Base-by-base conservation (phyloP, 1,140 invertebrate genomes). In the Cydia pomonella region DNA sequence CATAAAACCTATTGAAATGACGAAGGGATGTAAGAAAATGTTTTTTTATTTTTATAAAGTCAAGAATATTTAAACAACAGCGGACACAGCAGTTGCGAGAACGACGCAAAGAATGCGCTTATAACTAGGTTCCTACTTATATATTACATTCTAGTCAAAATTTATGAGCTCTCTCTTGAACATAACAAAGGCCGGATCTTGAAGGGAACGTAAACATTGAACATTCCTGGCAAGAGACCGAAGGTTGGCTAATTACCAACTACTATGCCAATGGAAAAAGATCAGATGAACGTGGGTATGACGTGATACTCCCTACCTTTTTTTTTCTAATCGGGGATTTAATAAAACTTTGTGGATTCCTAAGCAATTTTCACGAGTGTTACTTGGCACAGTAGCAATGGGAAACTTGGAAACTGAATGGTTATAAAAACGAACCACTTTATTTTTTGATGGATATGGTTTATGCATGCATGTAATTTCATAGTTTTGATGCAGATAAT, bases 121-220 rank as follows among this genome's bases (percentile, higher is more conserved):
- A 69, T 29, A 29, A 12, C 25, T 29, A 47, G 33, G 10, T 44
- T 44, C 41, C 41, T 50, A 18, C 47, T 18, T 4, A 7, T n/a
- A 18, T n/a, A 50, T 18, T 38, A 38, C 21, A 69, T 29, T 69
- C 27, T 69, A 41, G 64, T 38, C 41, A 23, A 69, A 69, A 69
- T 69, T 33, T 33, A 29, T 33, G 33, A 33, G 27, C 64, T 69
- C 64, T 69, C 64, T 18, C 33, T 69, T 41, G 64, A 69, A 21
- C 64, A 69, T 33, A 69, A 69, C 64, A 69, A 69, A 69, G 64
- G 64, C 64, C 27, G 64, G 64, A 69, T 69, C 64, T 66, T 69
- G 64, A 69, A 69, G 64, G 64, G 64, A 69, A 69, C 27, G 29
- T 69, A 69, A 69, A 69, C 64, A 69, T 69, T 69, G 33, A 69